Conservation (phyloP, 2,113 vertebrate genomes). For the Cranoglanis bouderius region DNA sequence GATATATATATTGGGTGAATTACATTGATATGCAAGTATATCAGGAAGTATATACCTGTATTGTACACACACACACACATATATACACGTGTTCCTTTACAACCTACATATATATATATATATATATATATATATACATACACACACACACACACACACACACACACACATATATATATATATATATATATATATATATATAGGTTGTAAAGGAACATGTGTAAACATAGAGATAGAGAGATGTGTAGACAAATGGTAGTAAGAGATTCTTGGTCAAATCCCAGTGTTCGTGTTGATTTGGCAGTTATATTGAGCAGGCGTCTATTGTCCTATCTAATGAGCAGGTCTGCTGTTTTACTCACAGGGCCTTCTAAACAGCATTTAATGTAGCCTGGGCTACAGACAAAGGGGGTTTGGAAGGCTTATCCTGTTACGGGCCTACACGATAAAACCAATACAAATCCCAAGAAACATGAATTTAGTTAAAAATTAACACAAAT, state of each 20-base stretch:
- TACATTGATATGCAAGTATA: too few species aligned
- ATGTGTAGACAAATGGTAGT: background rate
- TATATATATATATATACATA: too few species aligned
- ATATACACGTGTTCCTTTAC: too few species aligned
- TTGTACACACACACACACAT: too few species aligned
- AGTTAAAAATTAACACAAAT: background rate
- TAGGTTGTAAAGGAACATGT: background rate
- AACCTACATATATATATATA: too few species aligned
- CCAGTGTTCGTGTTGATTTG: background rate
- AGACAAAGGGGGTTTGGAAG: background rate
- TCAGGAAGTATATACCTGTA: too few species aligned
- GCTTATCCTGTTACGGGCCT: background rate
- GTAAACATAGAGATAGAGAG: background rate
- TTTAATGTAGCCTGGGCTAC: background rate
- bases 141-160: too few species aligned
- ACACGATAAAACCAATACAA: background rate
- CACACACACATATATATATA: too few species aligned
- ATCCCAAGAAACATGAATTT: background rate
- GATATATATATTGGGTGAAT: too few species aligned
- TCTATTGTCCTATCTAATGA: background rate
- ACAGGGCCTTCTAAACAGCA: background rate
- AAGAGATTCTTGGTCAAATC: background rate
- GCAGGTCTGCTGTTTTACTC: background rate
- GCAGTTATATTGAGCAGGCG: background rate
- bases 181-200: background rate